Conservation (phyloP, 2,797 vertebrate species). For the Urosaurus nigricauda region DNA sequence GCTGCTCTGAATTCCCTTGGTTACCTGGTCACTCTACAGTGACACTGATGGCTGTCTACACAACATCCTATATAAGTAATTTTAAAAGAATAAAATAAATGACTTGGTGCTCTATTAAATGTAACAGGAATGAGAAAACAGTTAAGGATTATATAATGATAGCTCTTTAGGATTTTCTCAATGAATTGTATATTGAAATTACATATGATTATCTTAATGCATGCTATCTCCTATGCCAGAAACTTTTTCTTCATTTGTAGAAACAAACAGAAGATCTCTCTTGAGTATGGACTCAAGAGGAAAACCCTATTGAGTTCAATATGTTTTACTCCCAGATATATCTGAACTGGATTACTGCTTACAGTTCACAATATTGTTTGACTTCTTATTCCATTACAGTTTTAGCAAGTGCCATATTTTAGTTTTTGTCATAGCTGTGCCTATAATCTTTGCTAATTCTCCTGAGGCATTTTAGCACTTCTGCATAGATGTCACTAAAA, state of each 20-base stretch:
- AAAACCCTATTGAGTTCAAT: background rate
- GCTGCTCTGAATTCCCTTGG: no score
- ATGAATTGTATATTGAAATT: constrained; percentile 17
- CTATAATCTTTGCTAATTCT: background rate
- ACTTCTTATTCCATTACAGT: background rate
- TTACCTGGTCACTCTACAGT: no score
- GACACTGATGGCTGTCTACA: no score
- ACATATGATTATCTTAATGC: constrained; percentile 20
- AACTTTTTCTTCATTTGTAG: background rate
- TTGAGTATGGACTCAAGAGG: background rate
- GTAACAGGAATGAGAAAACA: constrained; percentile 21
- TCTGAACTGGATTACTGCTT: background rate
- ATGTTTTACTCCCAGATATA: background rate
- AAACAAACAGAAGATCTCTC: background rate
- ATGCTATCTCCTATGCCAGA: background rate
- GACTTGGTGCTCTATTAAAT: constrained; percentile 17
- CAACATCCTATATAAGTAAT: background rate
- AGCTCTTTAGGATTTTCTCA: background rate
- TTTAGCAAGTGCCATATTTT: background rate
- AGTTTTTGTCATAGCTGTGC: background rate
- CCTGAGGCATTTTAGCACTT: constrained; percentile 19
- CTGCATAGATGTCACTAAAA: constrained; percentile 42
- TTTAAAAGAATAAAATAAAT: constrained; percentile 12
- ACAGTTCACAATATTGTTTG: background rate
- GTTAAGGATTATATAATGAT: constrained; percentile 12